phyloP scores from a whole-genome alignment of 2,113 vertebrate species.

The Oreochromis aureus region DNA sequence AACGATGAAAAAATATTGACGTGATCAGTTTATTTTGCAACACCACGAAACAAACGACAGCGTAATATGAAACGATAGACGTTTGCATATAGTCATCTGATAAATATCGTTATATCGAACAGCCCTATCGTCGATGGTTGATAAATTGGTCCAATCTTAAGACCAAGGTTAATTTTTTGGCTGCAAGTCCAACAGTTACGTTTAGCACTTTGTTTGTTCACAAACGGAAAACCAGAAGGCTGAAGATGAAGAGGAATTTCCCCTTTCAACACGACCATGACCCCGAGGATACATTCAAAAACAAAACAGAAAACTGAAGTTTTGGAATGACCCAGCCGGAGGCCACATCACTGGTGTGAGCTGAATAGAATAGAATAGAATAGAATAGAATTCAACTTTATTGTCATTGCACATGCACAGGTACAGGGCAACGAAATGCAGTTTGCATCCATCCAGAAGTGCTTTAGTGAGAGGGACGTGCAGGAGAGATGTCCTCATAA shows the following conservation, averaged over 20 bases:
- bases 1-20: background rate
- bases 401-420: no score
- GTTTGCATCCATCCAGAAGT: no score
- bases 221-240: background rate
- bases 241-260: background rate
- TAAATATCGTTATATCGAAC: background rate
- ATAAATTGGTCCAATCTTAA: rapidly evolving
- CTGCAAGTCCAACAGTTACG: background rate
- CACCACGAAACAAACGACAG: background rate
- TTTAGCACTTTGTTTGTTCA: background rate
- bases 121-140: rapidly evolving
- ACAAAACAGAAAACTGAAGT: background rate
- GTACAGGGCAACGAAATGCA: no score
- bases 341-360: rapidly evolving
- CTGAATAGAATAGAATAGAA: background rate
- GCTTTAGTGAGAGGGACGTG: background rate
- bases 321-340: background rate
- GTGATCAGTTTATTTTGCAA: background rate
- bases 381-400: no score
- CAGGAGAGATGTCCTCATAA: background rate
- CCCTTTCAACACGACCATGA: background rate
- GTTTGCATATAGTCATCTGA: rapidly evolving
- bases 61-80: rapidly evolving
- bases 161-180: rapidly evolving
- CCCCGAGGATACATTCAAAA: background rate